Percentiles rank a stretch among this genome's conserved stretches.
Evolutionary conservation across 2,888 invertebrate genomes (phyloP).

Genomic region (Ferrisia virgata): DNA sequence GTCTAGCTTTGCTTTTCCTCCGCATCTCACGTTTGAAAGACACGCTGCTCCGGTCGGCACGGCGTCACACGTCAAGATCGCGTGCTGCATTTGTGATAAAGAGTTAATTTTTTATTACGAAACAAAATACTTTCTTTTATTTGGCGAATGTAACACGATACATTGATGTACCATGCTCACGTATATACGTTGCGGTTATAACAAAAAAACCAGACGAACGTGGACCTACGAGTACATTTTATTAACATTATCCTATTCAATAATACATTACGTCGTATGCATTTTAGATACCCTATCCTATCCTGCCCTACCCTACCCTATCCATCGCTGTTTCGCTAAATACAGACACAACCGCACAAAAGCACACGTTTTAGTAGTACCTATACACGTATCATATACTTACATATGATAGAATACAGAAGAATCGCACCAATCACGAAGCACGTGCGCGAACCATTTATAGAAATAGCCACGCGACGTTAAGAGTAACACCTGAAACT

Average conservation of each 20-base stretch:
- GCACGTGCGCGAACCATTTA: constrained; percentile 38
- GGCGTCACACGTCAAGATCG: background rate
- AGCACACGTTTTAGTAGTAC: too few relatives aligned
- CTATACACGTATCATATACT: background rate
- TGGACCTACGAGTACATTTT: too few relatives aligned
- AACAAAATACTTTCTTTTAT: background rate
- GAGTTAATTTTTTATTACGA: background rate
- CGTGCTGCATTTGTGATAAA: background rate
- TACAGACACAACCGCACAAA: background rate
- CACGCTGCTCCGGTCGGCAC: too few relatives aligned
- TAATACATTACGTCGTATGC: background rate
- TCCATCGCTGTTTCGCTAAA: background rate
- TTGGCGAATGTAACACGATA: background rate
- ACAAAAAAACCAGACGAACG: too few relatives aligned
- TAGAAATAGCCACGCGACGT: constrained; percentile 40
- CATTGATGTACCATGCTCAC: background rate
- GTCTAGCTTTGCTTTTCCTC: too few relatives aligned
- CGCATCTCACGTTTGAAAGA: too few relatives aligned
- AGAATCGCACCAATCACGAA: constrained; percentile 40
- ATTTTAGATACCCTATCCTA: too few relatives aligned
- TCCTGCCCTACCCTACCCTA: too few relatives aligned
- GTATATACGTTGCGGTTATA: background rate
- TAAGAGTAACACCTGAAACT: constrained; percentile 37
- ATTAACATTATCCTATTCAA: background rate
- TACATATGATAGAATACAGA: background rate